Evolutionary conservation across 2,888 invertebrate species (phyloP), one percentile per base, ranked within the genome.

Genomic region (Drosophila acutilabella): DNA sequence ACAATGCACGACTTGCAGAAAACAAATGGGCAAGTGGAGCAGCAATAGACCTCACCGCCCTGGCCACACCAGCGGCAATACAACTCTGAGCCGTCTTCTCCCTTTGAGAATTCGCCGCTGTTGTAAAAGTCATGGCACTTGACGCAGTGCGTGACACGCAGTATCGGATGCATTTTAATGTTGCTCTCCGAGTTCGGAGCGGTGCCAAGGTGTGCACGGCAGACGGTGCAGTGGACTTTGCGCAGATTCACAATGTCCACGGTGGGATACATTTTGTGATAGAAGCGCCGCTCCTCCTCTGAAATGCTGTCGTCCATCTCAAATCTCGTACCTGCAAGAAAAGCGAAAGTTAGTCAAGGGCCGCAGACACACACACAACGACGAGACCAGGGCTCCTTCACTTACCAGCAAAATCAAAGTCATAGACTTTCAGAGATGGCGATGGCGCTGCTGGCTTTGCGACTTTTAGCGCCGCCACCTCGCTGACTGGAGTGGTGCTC

Each of bases 31-130:
- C 96, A 96, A 71, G 94, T 94, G 2, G 96, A 95, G 88, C 96
- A 96, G 89, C 96, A 96, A 86, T 96, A 95, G 1, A 96, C 95
- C 91, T 95, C 95, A 4, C 95, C 95, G 4, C 95, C 96, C 91
- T 96, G 96, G 0, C 96, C 96, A 88, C 96, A 96, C 96, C 96
- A 96, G 52, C 96, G 94, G 81, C 96, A 96, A 88, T 96, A 96
- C 70, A 96, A 92, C 90, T 96, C 96, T 14, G 96, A 96, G 23
- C 96, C 96, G 92, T 96, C 96, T 90, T 96, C 96, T 53, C 96
- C 96, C 92, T 96, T 96, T 67, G 96, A 96, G 91, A 96, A 96
- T 81, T 95, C 96, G 5, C 96, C 96, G 90, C 96, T 96, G 57
- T 95, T 95, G 89, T 96, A 96, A 90, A 96, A 96, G 41, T 95